Evolutionary conservation across 2,888 invertebrate genomes (phyloP).

Genomic region (Tridacna gigas): DNA sequence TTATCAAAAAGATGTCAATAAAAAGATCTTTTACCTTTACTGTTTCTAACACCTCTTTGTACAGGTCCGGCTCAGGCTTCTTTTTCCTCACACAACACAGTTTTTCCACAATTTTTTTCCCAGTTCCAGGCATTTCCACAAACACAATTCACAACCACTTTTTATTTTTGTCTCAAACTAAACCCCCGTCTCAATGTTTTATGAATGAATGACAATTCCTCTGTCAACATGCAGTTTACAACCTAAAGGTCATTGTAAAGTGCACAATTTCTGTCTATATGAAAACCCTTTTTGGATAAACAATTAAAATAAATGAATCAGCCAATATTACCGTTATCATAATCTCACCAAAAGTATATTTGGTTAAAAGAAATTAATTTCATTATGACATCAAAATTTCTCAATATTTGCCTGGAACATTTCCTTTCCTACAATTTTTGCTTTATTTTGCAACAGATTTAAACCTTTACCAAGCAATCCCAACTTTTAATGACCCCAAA

Average conservation of each 20-base stretch:
- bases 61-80: neutral
- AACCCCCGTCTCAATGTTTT: neutral
- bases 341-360: neutral
- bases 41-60: constrained; percentile 8
- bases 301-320: neutral
- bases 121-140: constrained; percentile 1
- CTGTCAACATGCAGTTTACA: constrained; percentile 22
- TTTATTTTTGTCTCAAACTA: no score
- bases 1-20: no score
- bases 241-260: constrained; percentile 1
- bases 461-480: no score
- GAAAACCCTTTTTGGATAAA: neutral
- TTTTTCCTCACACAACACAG: constrained; percentile 14
- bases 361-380: no score
- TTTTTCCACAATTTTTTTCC: constrained; percentile 9
- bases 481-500: no score
- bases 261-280: constrained; percentile 2
- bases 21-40: constrained; percentile 2
- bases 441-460: no score
- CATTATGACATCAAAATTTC: no score
- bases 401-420: no score
- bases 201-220: constrained; percentile 24
- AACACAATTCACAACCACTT: neutral
- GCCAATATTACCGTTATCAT: no score
- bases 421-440: no score